A percentile compares a stretch with the other conserved stretches of the same genome.
phyloP scores from a whole-genome alignment of 2,888 invertebrate species.

The Hyposoter didymator region DNA sequence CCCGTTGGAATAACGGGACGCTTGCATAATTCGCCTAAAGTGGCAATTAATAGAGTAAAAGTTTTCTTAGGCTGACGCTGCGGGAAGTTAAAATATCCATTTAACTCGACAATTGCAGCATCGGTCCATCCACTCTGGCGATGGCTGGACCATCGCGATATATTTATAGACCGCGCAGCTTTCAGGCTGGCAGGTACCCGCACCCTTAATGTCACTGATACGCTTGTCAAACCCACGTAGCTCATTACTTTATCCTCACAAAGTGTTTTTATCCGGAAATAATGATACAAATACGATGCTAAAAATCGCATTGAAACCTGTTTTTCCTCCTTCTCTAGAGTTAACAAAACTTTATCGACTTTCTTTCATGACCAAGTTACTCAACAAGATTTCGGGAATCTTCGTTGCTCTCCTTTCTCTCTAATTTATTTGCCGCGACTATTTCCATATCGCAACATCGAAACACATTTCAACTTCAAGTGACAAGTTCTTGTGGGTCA shows the following conservation, averaged over 20 bases:
- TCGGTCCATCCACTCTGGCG: conserved; percentile 63
- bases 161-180: conserved; percentile 29
- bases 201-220: conserved; percentile 30
- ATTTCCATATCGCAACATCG: background rate
- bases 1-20: conserved; percentile 64
- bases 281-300: conserved; percentile 10
- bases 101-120: conserved; percentile 68
- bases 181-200: conserved; percentile 11
- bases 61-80: conserved; percentile 69
- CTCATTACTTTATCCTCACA: conserved; percentile 8
- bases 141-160: conserved; percentile 48
- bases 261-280: background rate
- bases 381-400: background rate
- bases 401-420: background rate
- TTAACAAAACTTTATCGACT: background rate
- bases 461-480: background rate
- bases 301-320: conserved; percentile 1
- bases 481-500: background rate
- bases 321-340: background rate
- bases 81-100: conserved; percentile 68
- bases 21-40: conserved; percentile 68
- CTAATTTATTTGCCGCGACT: background rate
- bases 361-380: background rate
- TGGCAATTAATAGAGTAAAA: conserved; percentile 68
- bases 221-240: conserved; percentile 35